These are phyloP conservation scores for Peromyscus attwateri DNA, from an alignment of 2,797 vertebrate genomes.

Conservation along the genomic window DNA sequence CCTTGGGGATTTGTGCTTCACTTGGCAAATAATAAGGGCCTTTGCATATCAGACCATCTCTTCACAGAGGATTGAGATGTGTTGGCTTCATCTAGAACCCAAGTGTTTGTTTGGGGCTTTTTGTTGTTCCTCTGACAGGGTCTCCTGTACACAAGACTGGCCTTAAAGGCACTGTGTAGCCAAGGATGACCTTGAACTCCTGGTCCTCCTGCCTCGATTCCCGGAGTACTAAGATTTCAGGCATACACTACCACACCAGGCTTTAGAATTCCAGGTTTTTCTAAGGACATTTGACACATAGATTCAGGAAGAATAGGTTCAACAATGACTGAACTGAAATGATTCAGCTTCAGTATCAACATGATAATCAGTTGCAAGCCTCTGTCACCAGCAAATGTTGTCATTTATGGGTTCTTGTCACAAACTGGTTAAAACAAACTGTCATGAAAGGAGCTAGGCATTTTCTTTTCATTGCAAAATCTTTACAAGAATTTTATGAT, in stretches of 20 bases:
- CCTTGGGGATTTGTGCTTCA: constrained; percentile 8
- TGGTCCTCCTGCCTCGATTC: too few relatives aligned
- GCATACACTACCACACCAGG: background rate
- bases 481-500: background rate
- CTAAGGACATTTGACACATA: background rate
- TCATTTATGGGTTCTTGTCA: background rate
- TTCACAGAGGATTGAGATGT: background rate
- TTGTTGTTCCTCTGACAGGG: background rate
- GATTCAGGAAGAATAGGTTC: constrained; percentile 17
- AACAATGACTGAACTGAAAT: background rate
- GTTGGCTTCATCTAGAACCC: background rate
- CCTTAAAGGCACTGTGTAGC: background rate
- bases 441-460: background rate
- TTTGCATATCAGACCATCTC: background rate
- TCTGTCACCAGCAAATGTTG: background rate
- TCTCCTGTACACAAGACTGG: background rate
- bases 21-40: background rate
- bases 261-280: background rate
- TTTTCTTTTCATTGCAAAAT: background rate
- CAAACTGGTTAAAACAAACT: background rate
- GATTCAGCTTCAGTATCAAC: background rate
- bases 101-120: background rate
- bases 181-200: background rate
- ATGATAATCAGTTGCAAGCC: background rate
- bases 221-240: background rate